Evolutionary conservation across 2,113 vertebrate species (phyloP).

Genomic region (Prietella phreatophila): DNA sequence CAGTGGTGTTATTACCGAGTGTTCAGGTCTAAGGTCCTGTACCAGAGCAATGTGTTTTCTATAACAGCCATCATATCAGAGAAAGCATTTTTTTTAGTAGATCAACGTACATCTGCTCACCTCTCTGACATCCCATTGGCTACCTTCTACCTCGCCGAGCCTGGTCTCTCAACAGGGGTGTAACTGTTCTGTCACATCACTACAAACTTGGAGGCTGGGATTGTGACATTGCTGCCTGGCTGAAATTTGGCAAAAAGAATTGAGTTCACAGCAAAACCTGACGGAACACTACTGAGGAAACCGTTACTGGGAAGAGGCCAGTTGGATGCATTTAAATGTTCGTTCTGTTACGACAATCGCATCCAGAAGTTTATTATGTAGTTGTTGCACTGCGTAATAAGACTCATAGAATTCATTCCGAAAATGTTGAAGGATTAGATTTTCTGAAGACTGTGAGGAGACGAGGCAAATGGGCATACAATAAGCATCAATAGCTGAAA

Average conservation of each 20-base stretch:
- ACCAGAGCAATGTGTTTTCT: background rate
- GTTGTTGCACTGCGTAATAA: background rate
- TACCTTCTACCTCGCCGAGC: background rate
- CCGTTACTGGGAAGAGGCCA: background rate
- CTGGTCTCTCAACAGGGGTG: background rate
- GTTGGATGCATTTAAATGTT: background rate
- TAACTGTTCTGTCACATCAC: background rate
- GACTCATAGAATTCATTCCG: background rate
- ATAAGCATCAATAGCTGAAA: slow-evolving; percentile 2
- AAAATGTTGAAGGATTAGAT: background rate
- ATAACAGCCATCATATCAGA: background rate
- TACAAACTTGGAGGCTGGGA: background rate
- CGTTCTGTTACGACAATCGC: too few species aligned
- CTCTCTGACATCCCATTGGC: background rate
- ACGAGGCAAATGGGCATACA: slow-evolving; percentile 2
- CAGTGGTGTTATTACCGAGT: background rate
- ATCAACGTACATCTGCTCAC: background rate
- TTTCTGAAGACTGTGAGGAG: background rate
- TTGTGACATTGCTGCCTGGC: background rate
- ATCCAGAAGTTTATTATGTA: background rate
- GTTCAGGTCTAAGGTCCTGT: background rate
- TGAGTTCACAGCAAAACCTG: background rate
- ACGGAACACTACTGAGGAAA: background rate
- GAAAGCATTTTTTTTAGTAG: background rate
- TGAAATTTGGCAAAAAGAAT: background rate